Conservation (phyloP, 2,797 vertebrate species). For the Trichosurus vulpecula region DNA sequence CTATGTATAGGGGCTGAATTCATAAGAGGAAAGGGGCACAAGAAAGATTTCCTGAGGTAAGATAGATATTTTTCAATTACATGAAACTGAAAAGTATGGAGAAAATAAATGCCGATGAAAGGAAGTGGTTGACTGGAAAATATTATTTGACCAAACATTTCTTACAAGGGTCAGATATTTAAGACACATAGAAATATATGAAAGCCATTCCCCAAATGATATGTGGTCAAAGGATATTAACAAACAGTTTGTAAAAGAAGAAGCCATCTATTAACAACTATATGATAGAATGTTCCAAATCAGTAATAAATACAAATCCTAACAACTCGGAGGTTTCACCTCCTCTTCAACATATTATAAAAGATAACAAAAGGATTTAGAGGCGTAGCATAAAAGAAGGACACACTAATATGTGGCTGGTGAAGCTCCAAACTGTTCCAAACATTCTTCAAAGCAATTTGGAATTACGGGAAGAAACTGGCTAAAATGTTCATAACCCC, state of each 20-base stretch:
- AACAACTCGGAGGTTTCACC: neutral
- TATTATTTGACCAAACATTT: neutral
- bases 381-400: neutral
- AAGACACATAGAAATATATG: neutral
- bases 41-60: neutral
- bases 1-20: neutral
- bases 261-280: neutral
- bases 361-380: neutral
- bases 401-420: too few relatives aligned
- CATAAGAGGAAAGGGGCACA: neutral
- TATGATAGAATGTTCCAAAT: neutral
- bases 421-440: neutral
- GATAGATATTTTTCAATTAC: neutral
- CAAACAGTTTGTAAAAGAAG: neutral
- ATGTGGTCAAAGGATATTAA: neutral
- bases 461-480: neutral
- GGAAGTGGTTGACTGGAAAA: neutral
- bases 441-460: neutral
- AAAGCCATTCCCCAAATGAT: neutral
- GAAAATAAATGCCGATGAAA: neutral
- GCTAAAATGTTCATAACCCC: neutral
- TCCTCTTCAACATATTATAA: neutral
- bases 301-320: neutral
- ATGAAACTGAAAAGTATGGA: neutral
- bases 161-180: neutral